Percentiles rank a stretch among this genome's conserved stretches.
phyloP scores from a whole-genome alignment of 1,140 invertebrate genomes.

The Piezodorus guildinii region DNA sequence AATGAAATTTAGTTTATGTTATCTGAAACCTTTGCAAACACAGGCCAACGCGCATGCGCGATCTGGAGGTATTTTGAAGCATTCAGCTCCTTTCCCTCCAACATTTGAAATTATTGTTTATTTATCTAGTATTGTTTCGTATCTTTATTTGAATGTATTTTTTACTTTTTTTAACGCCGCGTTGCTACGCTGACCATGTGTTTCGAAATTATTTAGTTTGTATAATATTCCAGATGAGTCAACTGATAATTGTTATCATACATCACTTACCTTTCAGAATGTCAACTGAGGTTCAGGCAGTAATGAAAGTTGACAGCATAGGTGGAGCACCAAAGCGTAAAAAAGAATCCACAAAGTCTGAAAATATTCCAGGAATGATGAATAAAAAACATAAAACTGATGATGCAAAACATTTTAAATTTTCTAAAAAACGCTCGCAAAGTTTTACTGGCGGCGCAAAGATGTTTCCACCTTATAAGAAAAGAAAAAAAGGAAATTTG shows the following conservation, averaged over 20 bases:
- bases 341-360: not conserved
- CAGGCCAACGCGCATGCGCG: slow-evolving; percentile 26
- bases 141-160: not conserved
- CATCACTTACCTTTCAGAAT: slow-evolving; percentile 9
- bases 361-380: slow-evolving; percentile 11
- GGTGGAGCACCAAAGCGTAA: not conserved
- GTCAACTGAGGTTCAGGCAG: slow-evolving; percentile 21
- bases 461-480: slow-evolving; percentile 38
- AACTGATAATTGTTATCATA: slow-evolving; percentile 6
- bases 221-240: not conserved
- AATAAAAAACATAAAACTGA: slow-evolving; percentile 19
- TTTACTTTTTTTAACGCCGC: not conserved
- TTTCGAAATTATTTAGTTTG: slow-evolving; percentile 50
- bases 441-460: slow-evolving; percentile 23
- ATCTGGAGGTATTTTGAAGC: slow-evolving; percentile 66
- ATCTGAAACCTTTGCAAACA: slow-evolving; percentile 16
- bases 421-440: slow-evolving; percentile 15
- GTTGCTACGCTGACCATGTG: not conserved
- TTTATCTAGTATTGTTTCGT: not conserved
- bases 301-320: slow-evolving; percentile 15
- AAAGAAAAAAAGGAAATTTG: slow-evolving; percentile 55
- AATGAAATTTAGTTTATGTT: not conserved
- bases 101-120: not conserved
- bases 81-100: slow-evolving; percentile 52
- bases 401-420: slow-evolving; percentile 4